Evolutionary conservation across 2,888 invertebrate species (phyloP).

Genomic region (Scaptomyza cyrtandrae): DNA sequence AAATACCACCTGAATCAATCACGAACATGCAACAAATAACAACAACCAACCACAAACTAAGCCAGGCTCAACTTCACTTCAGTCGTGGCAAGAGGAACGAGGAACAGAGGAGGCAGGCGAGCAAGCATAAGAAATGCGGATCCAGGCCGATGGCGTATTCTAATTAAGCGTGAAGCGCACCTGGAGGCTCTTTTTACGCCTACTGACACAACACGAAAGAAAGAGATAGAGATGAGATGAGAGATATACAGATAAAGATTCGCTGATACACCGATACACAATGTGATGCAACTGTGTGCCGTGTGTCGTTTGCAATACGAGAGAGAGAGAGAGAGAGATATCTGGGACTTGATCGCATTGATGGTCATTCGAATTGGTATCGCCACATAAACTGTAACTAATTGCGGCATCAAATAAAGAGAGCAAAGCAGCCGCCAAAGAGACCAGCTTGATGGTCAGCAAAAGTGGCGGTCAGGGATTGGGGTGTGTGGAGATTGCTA

Average conservation of each 20-base stretch:
- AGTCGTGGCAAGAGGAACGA: conserved; percentile 16
- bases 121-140: conserved; percentile 22
- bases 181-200: conserved; percentile 82
- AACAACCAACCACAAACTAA: conserved; percentile 9
- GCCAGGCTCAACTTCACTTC: conserved; percentile 9
- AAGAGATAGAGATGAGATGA: neutral
- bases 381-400: conserved; percentile 82
- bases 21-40: conserved; percentile 36
- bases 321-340: conserved; percentile 18
- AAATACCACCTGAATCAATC: conserved; percentile 63
- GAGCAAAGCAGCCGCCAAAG: conserved; percentile 49
- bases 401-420: conserved; percentile 83
- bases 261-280: conserved; percentile 14
- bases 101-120: conserved; percentile 19
- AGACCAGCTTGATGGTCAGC: neutral
- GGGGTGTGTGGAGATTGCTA: neutral
- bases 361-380: conserved; percentile 63
- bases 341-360: conserved; percentile 58
- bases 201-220: conserved; percentile 45
- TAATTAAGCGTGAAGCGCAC: conserved; percentile 84
- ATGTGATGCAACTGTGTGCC: conserved; percentile 45
- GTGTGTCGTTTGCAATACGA: conserved; percentile 1
- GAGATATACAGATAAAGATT: conserved; percentile 24
- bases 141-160: conserved; percentile 68
- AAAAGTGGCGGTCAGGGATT: neutral